These are phyloP conservation scores for Pyralis farinalis DNA, from an alignment of 2,888 invertebrate species.

Conservation along the genomic window DNA sequence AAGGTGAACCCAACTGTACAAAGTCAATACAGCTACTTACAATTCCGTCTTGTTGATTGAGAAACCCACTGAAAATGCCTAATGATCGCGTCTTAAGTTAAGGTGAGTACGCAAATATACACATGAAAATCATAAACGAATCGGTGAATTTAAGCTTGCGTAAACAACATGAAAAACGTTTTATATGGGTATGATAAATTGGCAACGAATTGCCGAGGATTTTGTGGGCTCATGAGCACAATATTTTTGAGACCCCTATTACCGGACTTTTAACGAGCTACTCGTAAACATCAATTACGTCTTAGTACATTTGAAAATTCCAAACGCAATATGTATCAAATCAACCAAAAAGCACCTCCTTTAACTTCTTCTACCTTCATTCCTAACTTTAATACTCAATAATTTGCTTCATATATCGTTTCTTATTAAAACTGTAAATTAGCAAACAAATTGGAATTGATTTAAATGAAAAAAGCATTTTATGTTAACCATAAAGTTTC, in stretches of 20 bases:
- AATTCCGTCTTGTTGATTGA: background rate
- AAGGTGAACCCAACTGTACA: too few species aligned
- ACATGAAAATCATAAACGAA: background rate
- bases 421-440: too few species aligned
- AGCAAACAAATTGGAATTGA: too few species aligned
- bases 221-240: background rate
- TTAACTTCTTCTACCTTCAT: too few species aligned
- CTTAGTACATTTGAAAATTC: too few species aligned
- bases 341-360: too few species aligned
- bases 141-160: background rate
- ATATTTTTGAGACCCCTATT: background rate
- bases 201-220: background rate
- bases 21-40: too few species aligned
- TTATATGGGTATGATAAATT: background rate
- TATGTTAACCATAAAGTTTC: too few species aligned
- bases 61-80: background rate
- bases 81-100: background rate
- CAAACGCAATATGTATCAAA: too few species aligned
- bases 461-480: too few species aligned
- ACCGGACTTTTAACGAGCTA: background rate
- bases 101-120: background rate
- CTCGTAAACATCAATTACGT: background rate
- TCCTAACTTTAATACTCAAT: too few species aligned
- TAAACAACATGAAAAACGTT: background rate
- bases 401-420: too few species aligned